Evolutionary conservation across 2,888 invertebrate genomes (phyloP), one percentile per base, ranked within the genome.

Genomic region (Temnothorax ravouxi): DNA sequence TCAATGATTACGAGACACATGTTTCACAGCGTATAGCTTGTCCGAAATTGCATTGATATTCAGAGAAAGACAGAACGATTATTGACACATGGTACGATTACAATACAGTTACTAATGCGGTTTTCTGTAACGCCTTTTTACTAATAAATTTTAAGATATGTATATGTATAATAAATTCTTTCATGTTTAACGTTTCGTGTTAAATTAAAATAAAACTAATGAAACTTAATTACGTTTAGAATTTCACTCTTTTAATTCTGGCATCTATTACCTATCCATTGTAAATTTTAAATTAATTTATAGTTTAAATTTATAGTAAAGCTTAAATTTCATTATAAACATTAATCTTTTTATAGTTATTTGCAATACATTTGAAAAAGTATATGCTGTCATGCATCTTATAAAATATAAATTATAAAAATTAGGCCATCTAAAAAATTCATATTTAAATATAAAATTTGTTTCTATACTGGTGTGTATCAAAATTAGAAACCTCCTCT

Each of bases 1-100:
- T 91, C 89, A 88, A 86, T 92, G 91, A 86, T 88, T 90, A 89
- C 88, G 88, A 87, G 87, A 91, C 91, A 91, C 89, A 91, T 91
- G 91, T 87, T 89, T 77, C 83, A 64, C 62, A 61, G 71, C 18
- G 41, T 67, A n/a, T 9, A 77, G 21, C 38, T 25, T 41, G 67
- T 38, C 25, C 29, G 25, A 54, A 77, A 77, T 77, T 21, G 41
- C 44, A 76, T 25, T 41, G 25, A 25, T 50, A 44, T 61, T 61
- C 74, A 44, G 29, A 25, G 52, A 62, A 50, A 41, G 52, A 54
- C n/a, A 29, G 76, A 34, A 41, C 5, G 41, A 3, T 38, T 66
- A 64, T 38, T 34, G 15, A 11, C 56, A 56, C 41, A 41, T n/a
- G 56, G 25, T 41, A 25, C 8, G 38, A 15, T 38, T 52, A 62